Evolutionary conservation across 1,140 invertebrate species (phyloP), one percentile per base, ranked within the genome.

Genomic region (Drepana arcuata): DNA sequence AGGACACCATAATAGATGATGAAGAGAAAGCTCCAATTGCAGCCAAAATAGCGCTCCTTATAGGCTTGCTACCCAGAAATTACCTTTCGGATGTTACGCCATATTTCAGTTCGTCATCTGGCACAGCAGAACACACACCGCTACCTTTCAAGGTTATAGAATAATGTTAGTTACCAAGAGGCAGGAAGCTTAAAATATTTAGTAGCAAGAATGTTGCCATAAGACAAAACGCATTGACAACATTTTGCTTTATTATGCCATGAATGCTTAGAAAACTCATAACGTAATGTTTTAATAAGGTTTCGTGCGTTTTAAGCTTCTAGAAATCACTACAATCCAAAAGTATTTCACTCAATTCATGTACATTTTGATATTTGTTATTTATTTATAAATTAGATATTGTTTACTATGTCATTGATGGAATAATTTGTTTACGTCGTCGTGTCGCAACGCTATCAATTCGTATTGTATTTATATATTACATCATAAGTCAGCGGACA

Each of bases 1-100:
- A 84, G 48, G 83, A 84, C 34, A 77, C 61, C 2, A 74, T 80
- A 40, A 56, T 82, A 14, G 78, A 79, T 28, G 79, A 84, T 31
- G 61, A 63, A 41, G 68, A 78, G 29, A 84, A 84, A 37, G 71
- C 79, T 1, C 79, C 83, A n/a, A 75, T 84, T 30, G 80, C 81
- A 2, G 80, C 80, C 7, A 84, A 84, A 37, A 61, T 84, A 28
- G 83, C 83, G 0, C 58, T 83, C 0, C 61, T 83, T 1, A 64
- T 83, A 5, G 83, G 83, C 2, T 54, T 84, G 7, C 39, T 83
- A 1, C 83, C 83, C 0, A 53, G 77, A 4, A 73, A 68, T 35
- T 81, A 75, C 34, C 48, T 84, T 1, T 65, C 74, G 0, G 79
- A 81, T 35, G 61, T 78, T 14, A 61, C 71, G 1, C 77, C 77